These are phyloP conservation scores for Formica selysi DNA, from an alignment of 1,140 invertebrate genomes.

Conservation along the genomic window DNA sequence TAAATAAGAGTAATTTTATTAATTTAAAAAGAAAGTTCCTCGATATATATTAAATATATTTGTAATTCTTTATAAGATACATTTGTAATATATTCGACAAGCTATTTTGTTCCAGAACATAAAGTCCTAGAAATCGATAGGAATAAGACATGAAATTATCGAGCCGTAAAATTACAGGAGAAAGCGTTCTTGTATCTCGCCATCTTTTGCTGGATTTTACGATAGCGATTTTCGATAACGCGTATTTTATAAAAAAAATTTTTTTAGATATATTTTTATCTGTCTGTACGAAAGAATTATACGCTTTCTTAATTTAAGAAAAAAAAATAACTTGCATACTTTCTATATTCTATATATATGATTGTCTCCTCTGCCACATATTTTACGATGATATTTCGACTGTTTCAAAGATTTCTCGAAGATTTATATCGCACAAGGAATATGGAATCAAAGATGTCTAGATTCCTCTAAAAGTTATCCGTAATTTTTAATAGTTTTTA, in stretches of 20 bases:
- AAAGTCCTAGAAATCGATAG: slow-evolving; percentile 16
- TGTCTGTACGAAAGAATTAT: background rate
- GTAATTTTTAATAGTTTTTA: slow-evolving; percentile 1
- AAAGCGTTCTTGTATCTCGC: background rate
- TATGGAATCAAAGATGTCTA: background rate
- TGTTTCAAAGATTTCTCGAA: background rate
- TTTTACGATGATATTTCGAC: background rate
- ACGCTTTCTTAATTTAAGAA: background rate
- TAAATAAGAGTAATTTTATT: background rate
- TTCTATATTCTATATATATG: background rate
- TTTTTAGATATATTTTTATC: background rate
- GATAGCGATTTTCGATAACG: background rate
- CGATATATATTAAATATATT: background rate
- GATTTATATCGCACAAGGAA: background rate
- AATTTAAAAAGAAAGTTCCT: too few relatives aligned
- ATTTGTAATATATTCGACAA: background rate
- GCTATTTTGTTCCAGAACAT: slow-evolving; percentile 22
- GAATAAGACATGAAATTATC: slow-evolving; percentile 45
- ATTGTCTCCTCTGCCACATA: background rate
- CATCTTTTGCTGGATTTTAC: background rate
- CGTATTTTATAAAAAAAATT: slow-evolving; percentile 1
- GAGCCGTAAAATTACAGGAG: slow-evolving; percentile 50
- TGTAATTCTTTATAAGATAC: background rate
- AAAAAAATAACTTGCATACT: background rate
- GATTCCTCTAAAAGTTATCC: background rate